Conservation (phyloP, 2,888 invertebrate species). For the Acanthococcus lagerstroemiae region DNA sequence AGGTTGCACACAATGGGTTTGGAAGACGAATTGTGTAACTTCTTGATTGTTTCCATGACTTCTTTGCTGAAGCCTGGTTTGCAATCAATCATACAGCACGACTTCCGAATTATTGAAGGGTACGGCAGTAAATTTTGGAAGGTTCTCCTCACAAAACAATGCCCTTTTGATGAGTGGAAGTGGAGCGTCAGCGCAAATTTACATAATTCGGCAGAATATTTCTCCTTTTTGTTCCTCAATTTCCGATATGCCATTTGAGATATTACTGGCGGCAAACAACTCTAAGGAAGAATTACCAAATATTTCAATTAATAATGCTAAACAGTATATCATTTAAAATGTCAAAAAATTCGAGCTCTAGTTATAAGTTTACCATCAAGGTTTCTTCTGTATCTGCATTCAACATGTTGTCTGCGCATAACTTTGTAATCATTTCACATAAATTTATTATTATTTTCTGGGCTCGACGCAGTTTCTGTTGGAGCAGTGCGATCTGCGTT, state of each 20-base stretch:
- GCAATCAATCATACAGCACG: not conserved
- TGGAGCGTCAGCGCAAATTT: not conserved
- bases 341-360: too few species aligned
- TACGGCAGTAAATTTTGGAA: not conserved
- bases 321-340: too few species aligned
- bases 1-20: not conserved
- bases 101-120: not conserved
- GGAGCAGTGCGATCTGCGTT: too few species aligned
- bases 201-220: not conserved
- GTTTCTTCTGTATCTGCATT: too few species aligned
- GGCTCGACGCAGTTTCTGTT: too few species aligned
- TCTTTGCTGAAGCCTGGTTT: not conserved
- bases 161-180: not conserved
- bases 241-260: not conserved
- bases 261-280: not conserved
- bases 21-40: not conserved
- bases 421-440: too few species aligned
- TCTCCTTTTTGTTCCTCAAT: not conserved
- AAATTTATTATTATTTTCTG: too few species aligned
- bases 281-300: too few species aligned
- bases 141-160: not conserved
- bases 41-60: not conserved
- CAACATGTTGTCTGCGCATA: too few species aligned
- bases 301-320: too few species aligned
- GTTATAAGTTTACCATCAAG: too few species aligned